Percentiles rank a stretch among this genome's conserved stretches.
Conservation (phyloP, 2,113 vertebrate species). For the Morone chrysops region DNA sequence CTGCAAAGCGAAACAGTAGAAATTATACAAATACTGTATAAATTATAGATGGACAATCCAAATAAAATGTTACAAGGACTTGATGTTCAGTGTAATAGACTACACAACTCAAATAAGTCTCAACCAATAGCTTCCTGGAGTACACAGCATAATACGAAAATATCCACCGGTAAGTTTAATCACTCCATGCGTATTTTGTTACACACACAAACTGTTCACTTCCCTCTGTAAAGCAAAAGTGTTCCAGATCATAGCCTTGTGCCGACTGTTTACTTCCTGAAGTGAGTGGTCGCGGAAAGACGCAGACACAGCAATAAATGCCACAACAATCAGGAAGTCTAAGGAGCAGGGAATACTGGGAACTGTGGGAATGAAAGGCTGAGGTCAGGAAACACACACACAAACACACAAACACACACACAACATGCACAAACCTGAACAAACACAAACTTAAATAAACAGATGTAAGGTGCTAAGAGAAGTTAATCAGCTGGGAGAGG, state of each 20-base stretch:
- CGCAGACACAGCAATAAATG: neutral
- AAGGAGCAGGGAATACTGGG: constrained; percentile 31
- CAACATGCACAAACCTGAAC: neutral
- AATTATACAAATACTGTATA: no score
- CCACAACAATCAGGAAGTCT: constrained; percentile 10
- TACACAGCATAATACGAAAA: no score
- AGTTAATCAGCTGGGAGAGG: constrained; percentile 26
- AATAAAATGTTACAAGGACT: neutral
- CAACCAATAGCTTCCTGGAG: neutral
- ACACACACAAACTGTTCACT: neutral
- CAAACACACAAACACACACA: neutral
- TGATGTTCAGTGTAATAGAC: neutral
- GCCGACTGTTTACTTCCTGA: constrained; percentile 22
- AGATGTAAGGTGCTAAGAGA: constrained; percentile 17
- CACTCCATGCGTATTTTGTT: neutral
- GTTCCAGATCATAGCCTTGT: neutral
- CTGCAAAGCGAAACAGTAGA: no score
- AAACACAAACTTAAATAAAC: constrained; percentile 12
- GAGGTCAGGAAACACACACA: constrained; percentile 45
- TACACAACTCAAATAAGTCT: neutral
- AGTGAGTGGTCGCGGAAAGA: neutral
- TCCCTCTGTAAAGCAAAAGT: neutral
- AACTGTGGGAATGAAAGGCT: constrained; percentile 54
- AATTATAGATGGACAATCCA: no score
- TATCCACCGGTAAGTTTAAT: no score